phyloP scores from a whole-genome alignment of 2,113 vertebrate genomes.

The Corythoichthys intestinalis region DNA sequence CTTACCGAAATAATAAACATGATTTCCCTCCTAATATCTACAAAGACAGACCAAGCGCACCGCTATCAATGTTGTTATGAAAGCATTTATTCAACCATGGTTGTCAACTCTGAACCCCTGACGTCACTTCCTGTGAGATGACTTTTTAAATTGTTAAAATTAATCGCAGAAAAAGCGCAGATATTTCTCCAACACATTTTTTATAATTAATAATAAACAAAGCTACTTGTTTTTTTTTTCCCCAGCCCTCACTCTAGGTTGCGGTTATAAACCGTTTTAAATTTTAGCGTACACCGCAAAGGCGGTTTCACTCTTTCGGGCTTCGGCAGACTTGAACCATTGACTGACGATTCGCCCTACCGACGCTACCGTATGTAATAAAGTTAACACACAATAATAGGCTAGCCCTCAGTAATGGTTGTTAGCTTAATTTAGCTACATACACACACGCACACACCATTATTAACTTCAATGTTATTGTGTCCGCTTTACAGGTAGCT shows the following conservation, averaged over 20 bases:
- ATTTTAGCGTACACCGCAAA: not conserved
- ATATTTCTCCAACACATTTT: not conserved
- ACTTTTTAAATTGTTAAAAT: no score
- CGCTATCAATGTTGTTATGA: accelerated
- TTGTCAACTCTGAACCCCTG: conserved; percentile 56
- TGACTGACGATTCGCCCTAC: conserved; percentile 1
- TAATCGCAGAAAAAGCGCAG: not conserved
- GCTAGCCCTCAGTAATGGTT: not conserved
- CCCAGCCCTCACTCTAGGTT: no score
- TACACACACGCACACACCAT: not conserved
- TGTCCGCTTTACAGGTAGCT: conserved; percentile 24
- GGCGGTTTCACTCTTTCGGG: conserved; percentile 12
- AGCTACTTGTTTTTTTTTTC: not conserved
- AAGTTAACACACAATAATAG: conserved; percentile 41
- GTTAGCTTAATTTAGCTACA: not conserved
- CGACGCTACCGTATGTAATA: accelerated
- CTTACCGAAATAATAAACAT: conserved; percentile 64
- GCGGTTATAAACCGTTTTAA: accelerated
- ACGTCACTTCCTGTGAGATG: conserved; percentile 32
- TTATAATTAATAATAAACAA: not conserved
- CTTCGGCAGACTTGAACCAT: not conserved
- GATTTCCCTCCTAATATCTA: not conserved
- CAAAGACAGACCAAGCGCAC: not conserved
- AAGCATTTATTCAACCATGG: conserved; percentile 24
- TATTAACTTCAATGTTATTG: conserved; percentile 13